These are phyloP conservation scores for Gephyroberyx darwinii DNA, from an alignment of 2,797 vertebrate species.

Conservation along the genomic window DNA sequence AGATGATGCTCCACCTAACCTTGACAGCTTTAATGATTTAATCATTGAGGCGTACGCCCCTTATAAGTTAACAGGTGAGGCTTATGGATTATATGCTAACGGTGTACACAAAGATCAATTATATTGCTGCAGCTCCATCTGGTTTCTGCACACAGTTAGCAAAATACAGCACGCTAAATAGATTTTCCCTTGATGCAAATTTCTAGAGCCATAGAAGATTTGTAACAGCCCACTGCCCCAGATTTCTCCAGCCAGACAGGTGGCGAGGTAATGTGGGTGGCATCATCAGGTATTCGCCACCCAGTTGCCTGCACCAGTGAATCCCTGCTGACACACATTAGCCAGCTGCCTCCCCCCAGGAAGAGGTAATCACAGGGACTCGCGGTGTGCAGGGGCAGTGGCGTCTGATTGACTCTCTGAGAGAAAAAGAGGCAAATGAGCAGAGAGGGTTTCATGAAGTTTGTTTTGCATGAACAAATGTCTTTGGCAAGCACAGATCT, in stretches of 20 bases:
- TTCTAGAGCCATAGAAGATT: conserved; percentile 11
- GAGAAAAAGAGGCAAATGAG: neutral
- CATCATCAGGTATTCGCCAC: conserved; percentile 28
- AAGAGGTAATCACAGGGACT: conserved; percentile 30
- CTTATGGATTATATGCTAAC: neutral
- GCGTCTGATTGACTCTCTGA: neutral
- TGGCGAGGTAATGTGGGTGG: conserved; percentile 30
- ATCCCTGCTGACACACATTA: conserved; percentile 24
- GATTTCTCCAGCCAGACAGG: conserved; percentile 1
- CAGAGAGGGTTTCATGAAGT: conserved; percentile 1
- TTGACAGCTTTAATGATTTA: conserved; percentile 18
- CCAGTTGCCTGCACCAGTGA: conserved; percentile 25
- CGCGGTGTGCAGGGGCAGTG: neutral
- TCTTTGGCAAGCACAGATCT: neutral
- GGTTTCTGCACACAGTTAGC: neutral
- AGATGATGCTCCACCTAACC: conserved; percentile 3
- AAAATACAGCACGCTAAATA: neutral
- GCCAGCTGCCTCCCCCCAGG: conserved; percentile 33
- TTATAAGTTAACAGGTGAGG: neutral
- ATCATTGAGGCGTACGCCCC: neutral
- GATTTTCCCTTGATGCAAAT: conserved; percentile 11
- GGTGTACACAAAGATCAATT: neutral
- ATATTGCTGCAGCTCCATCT: neutral
- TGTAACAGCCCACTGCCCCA: neutral
- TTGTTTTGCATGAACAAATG: conserved; percentile 4